phyloP scores from a whole-genome alignment of 2,888 invertebrate species.

The Drosophila maculinotata region DNA sequence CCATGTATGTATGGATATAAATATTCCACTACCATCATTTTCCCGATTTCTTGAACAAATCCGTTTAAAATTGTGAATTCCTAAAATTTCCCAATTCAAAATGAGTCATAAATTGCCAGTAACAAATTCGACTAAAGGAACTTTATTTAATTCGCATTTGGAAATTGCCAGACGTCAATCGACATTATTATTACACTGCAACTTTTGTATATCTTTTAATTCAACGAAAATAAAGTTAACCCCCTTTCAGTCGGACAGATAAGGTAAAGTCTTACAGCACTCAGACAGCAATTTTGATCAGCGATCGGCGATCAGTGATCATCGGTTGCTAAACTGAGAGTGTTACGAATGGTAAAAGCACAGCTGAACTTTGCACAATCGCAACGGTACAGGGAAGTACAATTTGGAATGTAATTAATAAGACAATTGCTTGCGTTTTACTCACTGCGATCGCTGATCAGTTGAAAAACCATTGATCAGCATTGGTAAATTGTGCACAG shows the following conservation, averaged over 20 bases:
- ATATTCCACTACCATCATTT: no score
- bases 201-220: no score
- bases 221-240: neutral
- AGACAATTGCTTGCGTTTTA: no score
- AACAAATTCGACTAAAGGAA: no score
- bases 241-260: neutral
- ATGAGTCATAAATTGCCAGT: no score
- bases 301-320: neutral
- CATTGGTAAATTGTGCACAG: conserved; percentile 2
- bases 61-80: no score
- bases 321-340: conserved; percentile 4
- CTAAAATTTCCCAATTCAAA: no score
- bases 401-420: conserved; percentile 33
- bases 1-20: no score
- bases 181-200: no score
- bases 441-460: conserved; percentile 1
- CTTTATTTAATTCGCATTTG: no score
- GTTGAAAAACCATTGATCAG: neutral
- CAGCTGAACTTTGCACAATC: conserved; percentile 41
- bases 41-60: no score
- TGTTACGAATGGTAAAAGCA: conserved; percentile 26
- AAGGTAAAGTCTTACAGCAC: neutral
- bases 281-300: conserved; percentile 2
- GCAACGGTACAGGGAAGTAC: conserved; percentile 39
- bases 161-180: no score